These are phyloP conservation scores for Neoitamus cyanurus DNA, from an alignment of 2,888 invertebrate species.

Conservation along the genomic window DNA sequence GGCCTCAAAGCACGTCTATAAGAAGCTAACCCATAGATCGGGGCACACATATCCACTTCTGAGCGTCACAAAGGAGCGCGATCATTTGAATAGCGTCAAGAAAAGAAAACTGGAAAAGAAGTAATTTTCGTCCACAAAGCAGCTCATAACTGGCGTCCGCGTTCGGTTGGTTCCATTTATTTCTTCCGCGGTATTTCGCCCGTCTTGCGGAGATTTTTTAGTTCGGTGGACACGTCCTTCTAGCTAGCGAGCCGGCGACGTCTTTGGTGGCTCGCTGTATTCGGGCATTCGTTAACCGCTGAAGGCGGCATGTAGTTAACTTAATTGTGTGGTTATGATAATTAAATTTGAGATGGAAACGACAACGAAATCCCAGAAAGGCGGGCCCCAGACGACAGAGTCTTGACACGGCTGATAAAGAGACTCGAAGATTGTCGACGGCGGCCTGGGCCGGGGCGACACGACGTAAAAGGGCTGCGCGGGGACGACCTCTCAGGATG, in stretches of 20 bases:
- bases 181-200: neutral
- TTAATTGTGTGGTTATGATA: conserved; percentile 40
- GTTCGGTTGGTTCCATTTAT: conserved; percentile 5
- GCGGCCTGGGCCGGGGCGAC: too few relatives aligned
- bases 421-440: neutral
- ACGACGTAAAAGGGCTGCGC: neutral
- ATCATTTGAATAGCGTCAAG: conserved; percentile 29
- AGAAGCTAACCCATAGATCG: neutral
- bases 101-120: neutral
- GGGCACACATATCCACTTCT: neutral
- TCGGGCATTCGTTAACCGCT: conserved; percentile 15
- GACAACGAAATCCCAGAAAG: conserved; percentile 29
- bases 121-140: conserved; percentile 21
- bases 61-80: conserved; percentile 4
- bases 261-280: conserved; percentile 34
- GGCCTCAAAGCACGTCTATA: neutral
- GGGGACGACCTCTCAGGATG: neutral
- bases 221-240: neutral
- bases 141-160: conserved; percentile 20
- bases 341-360: conserved; percentile 37
- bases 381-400: conserved; percentile 24
- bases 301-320: conserved; percentile 40
- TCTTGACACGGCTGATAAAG: conserved; percentile 19
- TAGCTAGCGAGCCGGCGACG: neutral
- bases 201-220: neutral